Conservation (phyloP, 2,888 invertebrate genomes). For the Ganaspis brasiliensis region DNA sequence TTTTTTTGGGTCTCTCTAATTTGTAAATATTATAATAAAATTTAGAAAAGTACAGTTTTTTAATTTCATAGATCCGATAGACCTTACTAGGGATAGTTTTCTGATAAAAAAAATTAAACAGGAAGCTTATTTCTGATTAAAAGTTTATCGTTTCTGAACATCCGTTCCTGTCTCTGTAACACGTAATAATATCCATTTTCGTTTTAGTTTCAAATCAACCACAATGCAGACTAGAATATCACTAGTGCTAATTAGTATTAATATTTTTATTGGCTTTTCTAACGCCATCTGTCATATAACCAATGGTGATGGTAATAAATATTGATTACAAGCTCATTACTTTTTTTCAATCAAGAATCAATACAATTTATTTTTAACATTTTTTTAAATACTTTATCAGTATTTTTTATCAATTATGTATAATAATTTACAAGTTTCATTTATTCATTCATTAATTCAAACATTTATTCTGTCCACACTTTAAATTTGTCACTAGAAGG, state of each 20-base stretch:
- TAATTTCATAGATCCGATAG: neutral
- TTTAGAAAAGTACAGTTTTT: neutral
- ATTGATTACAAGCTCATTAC: neutral
- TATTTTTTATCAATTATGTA: too few relatives aligned
- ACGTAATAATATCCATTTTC: slow-evolving; percentile 34
- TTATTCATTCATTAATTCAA: too few relatives aligned
- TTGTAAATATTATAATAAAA: too few relatives aligned
- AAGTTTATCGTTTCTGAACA: slow-evolving; percentile 52
- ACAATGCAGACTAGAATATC: slow-evolving; percentile 55
- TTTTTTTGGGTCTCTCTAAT: too few relatives aligned
- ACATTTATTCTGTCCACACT: too few relatives aligned
- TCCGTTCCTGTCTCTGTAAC: slow-evolving; percentile 49
- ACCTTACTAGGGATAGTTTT: neutral
- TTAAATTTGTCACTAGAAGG: too few relatives aligned
- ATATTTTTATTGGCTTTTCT: neutral
- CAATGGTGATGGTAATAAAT: neutral
- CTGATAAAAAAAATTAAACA: slow-evolving; percentile 36
- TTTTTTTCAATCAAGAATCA: neutral
- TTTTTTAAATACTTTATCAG: neutral
- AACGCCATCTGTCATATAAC: neutral
- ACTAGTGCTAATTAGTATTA: slow-evolving; percentile 26
- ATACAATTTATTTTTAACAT: neutral
- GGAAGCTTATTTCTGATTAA: slow-evolving; percentile 46
- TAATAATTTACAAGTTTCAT: too few relatives aligned
- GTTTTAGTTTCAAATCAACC: slow-evolving; percentile 48